Percentiles rank a stretch among this genome's conserved stretches.
Conservation (phyloP, 2,113 vertebrate genomes). For the Myotis davidii region DNA sequence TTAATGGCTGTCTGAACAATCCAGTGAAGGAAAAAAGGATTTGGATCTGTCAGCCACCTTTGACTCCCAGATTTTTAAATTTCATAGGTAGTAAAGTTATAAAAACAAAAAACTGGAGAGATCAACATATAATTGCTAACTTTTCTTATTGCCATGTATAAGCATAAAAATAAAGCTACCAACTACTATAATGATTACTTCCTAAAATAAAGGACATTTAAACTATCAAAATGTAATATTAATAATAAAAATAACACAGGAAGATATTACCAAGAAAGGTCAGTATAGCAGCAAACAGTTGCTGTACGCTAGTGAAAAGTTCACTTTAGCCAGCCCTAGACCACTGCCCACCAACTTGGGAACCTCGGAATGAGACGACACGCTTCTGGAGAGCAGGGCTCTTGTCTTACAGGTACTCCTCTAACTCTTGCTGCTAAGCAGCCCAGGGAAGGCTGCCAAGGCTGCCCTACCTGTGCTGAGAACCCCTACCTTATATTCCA, state of each 20-base stretch:
- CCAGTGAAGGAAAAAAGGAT: background rate
- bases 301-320: background rate
- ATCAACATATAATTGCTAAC: background rate
- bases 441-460: background rate
- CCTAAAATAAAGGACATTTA: background rate
- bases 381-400: background rate
- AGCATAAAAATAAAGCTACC: background rate
- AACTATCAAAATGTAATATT: background rate
- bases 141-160: background rate
- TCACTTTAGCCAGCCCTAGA: background rate
- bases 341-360: background rate
- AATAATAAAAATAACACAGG: background rate
- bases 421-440: background rate
- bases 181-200: background rate
- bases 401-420: background rate
- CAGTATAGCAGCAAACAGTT: background rate
- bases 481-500: slow-evolving; percentile 79
- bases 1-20: background rate
- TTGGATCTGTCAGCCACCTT: background rate
- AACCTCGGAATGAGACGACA: background rate
- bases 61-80: background rate
- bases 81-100: background rate
- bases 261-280: background rate
- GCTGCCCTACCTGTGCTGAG: background rate
- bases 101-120: background rate